These are phyloP conservation scores for Sisor rabdophorus DNA, from an alignment of 2,113 vertebrate genomes.

Conservation along the genomic window DNA sequence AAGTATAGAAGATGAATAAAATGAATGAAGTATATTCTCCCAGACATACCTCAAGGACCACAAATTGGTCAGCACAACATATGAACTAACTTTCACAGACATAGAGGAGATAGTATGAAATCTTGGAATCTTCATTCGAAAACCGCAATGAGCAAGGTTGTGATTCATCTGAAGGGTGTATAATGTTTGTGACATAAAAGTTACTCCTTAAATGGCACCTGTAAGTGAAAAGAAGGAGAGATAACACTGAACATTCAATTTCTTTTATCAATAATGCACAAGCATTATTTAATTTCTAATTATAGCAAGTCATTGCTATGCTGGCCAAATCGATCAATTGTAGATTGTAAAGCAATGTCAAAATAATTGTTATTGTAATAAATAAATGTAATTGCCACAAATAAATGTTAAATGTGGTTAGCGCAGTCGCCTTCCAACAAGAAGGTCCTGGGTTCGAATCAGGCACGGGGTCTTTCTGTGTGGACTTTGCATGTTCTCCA, in stretches of 20 bases:
- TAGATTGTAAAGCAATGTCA: neutral
- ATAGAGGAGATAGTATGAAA: constrained; percentile 16
- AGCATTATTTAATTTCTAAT: constrained; percentile 1
- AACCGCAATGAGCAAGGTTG: neutral
- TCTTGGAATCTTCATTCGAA: constrained; percentile 16
- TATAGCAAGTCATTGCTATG: neutral
- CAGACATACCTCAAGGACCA: constrained; percentile 20
- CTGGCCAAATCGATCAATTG: too few relatives aligned
- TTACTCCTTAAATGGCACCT: constrained; percentile 16
- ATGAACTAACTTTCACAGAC: constrained; percentile 33
- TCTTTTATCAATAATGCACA: constrained; percentile 14
- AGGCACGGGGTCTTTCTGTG: too few relatives aligned
- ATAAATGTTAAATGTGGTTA: too few relatives aligned
- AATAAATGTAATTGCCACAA: neutral
- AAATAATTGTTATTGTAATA: neutral
- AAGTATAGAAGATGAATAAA: too few relatives aligned
- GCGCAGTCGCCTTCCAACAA: too few relatives aligned
- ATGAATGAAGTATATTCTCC: constrained; percentile 1
- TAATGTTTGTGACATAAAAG: constrained; percentile 10
- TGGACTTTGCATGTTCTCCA: too few relatives aligned
- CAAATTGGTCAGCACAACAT: constrained; percentile 19
- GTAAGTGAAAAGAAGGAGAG: constrained; percentile 11
- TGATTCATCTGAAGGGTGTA: constrained; percentile 29
- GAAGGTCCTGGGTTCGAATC: too few relatives aligned
- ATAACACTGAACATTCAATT: constrained; percentile 32